Conservation (phyloP, 2,113 vertebrate genomes). For the Nyctereutes procyonoides region DNA sequence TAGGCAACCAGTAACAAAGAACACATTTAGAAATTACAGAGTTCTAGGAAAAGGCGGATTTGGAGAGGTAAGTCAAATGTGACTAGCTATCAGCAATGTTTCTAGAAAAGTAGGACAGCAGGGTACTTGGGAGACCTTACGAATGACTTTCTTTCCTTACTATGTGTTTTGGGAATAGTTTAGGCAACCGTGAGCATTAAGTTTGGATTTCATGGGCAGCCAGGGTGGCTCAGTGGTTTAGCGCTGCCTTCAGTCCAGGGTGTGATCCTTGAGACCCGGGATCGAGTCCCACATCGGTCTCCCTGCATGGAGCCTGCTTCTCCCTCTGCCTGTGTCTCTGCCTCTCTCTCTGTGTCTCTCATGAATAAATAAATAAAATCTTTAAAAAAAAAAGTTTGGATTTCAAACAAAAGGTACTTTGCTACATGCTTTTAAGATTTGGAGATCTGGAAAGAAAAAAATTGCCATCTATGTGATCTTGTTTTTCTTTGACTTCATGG, state of each 20-base stretch:
- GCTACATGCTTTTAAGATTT: not conserved
- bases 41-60: slow-evolving; percentile 97
- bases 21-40: slow-evolving; percentile 96
- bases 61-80: slow-evolving; percentile 92
- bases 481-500: not conserved
- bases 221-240: too few species aligned
- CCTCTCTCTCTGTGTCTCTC: too few species aligned
- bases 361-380: too few species aligned
- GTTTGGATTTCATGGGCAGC: not conserved
- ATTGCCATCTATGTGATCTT: not conserved
- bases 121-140: not conserved
- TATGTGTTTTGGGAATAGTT: not conserved
- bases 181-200: not conserved
- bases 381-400: not conserved
- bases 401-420: slow-evolving; percentile 30
- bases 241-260: too few species aligned
- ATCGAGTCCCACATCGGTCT: too few species aligned
- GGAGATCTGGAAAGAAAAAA: not conserved
- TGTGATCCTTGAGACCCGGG: too few species aligned
- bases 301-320: too few species aligned
- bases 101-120: not conserved
- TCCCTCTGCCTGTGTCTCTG: too few species aligned
- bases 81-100: accelerated
- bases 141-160: not conserved
- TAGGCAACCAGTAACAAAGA: slow-evolving; percentile 96